phyloP scores from a whole-genome alignment of 37 sponge, comb jelly and placozoan species.

The Axinella damicornis region DNA sequence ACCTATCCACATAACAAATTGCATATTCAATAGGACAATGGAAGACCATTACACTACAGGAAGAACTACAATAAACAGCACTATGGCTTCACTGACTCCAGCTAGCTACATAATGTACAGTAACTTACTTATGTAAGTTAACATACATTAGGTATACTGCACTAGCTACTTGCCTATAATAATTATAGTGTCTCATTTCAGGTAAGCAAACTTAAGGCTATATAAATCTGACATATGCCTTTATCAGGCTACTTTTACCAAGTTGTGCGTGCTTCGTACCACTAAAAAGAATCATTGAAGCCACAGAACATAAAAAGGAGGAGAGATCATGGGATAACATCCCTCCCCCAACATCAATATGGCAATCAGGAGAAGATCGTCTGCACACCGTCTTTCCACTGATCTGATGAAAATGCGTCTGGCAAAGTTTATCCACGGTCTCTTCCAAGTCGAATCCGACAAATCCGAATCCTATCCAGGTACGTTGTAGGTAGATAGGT shows the following conservation, averaged over 20 bases:
- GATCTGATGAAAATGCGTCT: conserved; percentile 47
- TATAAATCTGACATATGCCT: too few species aligned
- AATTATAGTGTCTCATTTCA: too few species aligned
- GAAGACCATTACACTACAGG: neutral
- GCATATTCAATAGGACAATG: neutral
- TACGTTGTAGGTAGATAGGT: too few species aligned
- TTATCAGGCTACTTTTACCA: too few species aligned
- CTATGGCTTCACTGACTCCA: neutral
- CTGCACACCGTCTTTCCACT: conserved; percentile 55
- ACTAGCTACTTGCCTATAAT: too few species aligned
- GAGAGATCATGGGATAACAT: too few species aligned
- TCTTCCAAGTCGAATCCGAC: conserved; percentile 54
- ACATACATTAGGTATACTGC: too few species aligned
- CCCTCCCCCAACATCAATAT: neutral
- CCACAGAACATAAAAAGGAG: conserved; percentile 6
- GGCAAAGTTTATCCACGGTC: conserved; percentile 25
- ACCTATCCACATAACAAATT: conserved; percentile 6
- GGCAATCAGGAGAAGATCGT: neutral
- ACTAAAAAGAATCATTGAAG: conserved; percentile 21
- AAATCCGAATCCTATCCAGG: conserved; percentile 72
- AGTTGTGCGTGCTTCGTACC: too few species aligned
- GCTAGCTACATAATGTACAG: neutral
- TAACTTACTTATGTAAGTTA: too few species aligned
- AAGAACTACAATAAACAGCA: too few species aligned
- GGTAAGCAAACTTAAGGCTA: too few species aligned